Evolutionary conservation across 2,888 invertebrate species (phyloP), one percentile per base, ranked within the genome.

Genomic region (Heliconius charithonia): DNA sequence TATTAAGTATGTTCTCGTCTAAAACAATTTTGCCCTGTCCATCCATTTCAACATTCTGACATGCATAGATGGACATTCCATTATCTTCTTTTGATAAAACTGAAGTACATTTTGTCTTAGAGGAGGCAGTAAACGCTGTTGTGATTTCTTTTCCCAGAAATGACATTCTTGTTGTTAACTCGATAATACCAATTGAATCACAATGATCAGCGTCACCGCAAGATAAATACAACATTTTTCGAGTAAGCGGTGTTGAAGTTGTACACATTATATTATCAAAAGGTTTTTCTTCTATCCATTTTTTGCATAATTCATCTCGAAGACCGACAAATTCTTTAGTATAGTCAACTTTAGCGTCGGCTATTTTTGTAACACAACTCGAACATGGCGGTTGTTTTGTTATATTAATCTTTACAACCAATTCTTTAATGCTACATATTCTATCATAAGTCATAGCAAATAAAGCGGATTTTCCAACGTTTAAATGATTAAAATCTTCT

Each of bases 361-460:
- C 94, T 82, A 95, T 89, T 87, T 89, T 92, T 2, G 93, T 91
- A 45, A 93, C 88, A 81, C 93, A 93, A 76, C 83, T 89, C 4
- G 93, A 87, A 82, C 94, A 95, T 3, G 94, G 93, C 3, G 94
- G 94, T 82, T 94, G 91, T 82, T 94, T 95, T 0, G 91, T 90
- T 62, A 94, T 81, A 82, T 91, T 86, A 77, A 94, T 83, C 66
- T 87, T 76, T 56, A 95, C 89, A 81, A 89, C 85, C 80, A 95
- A 94, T 67, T 93, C 92, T 81, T 89, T 85, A 32, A 94, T 91
- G 75, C 83, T 83, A 82, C 93, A 94, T 85, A 95, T 95, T 87
- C 91, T 94, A 70, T 94, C 94, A 79, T 94, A 95, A 12, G 94
- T 94, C 93, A 95, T 94, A 3, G 94, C 94, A 83, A 94, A 95